Base-by-base conservation (phyloP, 2,888 invertebrate genomes). In the Dascillus cervinus region DNA sequence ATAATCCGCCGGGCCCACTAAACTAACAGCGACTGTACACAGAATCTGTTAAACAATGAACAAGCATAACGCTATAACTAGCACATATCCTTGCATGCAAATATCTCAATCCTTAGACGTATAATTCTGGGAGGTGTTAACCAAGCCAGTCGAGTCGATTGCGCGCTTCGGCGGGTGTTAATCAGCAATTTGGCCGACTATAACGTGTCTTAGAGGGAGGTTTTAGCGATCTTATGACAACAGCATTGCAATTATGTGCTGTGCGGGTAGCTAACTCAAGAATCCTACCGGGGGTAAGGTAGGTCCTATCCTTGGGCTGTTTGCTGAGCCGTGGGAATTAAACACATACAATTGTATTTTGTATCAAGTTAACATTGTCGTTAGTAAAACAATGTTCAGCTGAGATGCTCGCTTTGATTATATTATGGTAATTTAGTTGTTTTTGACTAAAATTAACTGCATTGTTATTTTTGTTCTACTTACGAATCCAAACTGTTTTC, bases 201-300 rank as follows among this genome's bases (percentile, higher is more conserved):
- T 39, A 35, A 39, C 38, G 37, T 42, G 48, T 48, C 51, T 52
- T 52, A 51, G 45, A 31, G 41, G 42, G 39, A 38, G 46, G 44
- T 46, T n/a, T 49, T 46, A 45, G 44, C 46, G 50, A 52, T 50
- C 53, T 53, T 52, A 52, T 43, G 47, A 53, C 53, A 53, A 52
- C 53, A 53, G 44, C 45, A 35, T 46, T 42, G 51, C 51, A 52
- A 53, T 52, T 53, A 53, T 49, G 49, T 44, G 49, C 46, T 42
- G 46, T 42, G 41, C 41, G 43, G 46, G 39, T 42, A 39, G 33
- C 33, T 40, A 40, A 42, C 43, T 44, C 46, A 44, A 46, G 46
- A 44, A 44, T 46, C 41, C 41, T 32, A 34, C 35, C 34, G 44
- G 37, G 41, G 41, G 38, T 41, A 43, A 42, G 46, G 42, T 32